Percentiles rank a stretch among this genome's conserved stretches.
Conservation (phyloP, 2,113 vertebrate genomes). For the Bagarius yarrelli region DNA sequence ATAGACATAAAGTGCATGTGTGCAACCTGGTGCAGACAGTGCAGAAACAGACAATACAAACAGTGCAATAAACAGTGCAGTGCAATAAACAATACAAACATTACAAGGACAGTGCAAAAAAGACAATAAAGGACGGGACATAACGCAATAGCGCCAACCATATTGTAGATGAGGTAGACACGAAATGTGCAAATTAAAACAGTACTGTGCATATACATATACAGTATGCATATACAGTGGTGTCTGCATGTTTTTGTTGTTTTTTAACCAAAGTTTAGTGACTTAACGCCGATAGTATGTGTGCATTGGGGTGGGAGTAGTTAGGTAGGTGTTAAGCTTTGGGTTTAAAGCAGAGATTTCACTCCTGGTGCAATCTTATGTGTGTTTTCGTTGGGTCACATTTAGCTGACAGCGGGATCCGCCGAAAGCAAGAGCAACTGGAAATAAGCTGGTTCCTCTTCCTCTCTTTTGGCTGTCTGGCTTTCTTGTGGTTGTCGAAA, state of each 20-base stretch:
- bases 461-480: slow-evolving; percentile 51
- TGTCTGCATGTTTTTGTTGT: neutral
- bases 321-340: slow-evolving; percentile 46
- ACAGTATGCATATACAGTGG: too few species aligned
- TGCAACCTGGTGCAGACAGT: too few species aligned
- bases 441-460: slow-evolving; percentile 66
- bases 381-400: slow-evolving; percentile 67
- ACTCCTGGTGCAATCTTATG: slow-evolving; percentile 51
- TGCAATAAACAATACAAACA: too few species aligned
- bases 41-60: too few species aligned
- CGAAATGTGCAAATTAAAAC: too few species aligned
- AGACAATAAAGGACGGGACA: too few species aligned
- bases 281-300: neutral
- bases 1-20: too few species aligned
- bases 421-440: slow-evolving; percentile 67
- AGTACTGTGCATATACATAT: too few species aligned
- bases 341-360: slow-evolving; percentile 61
- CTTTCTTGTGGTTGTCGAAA: slow-evolving; percentile 70
- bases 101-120: too few species aligned
- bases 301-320: slow-evolving; percentile 20
- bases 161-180: too few species aligned
- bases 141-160: too few species aligned
- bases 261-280: neutral
- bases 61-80: too few species aligned
- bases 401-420: slow-evolving; percentile 59